A percentile compares a stretch with the other conserved stretches of the same genome.
phyloP scores from a whole-genome alignment of 2,797 vertebrate genomes.

The Darevskia nairensis region DNA sequence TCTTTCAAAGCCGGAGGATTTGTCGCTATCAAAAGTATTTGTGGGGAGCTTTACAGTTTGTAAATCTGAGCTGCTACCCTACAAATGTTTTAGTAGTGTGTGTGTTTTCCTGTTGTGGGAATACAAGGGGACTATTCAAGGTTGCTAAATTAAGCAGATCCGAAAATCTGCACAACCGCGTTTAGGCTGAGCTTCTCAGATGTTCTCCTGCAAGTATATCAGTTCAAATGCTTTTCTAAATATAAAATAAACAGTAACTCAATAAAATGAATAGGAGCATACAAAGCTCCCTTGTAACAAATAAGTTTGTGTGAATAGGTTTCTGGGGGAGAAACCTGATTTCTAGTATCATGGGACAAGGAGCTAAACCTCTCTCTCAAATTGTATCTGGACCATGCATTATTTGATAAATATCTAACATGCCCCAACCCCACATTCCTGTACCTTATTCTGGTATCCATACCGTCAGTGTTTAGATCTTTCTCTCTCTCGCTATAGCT shows the following conservation, averaged over 20 bases:
- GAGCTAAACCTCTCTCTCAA: background rate
- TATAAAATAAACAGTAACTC: background rate
- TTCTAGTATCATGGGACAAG: background rate
- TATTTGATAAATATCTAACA: background rate
- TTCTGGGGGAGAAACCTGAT: background rate
- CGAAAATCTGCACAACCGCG: background rate
- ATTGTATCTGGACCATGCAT: background rate
- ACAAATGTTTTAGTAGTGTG: background rate
- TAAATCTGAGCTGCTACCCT: constrained; percentile 7
- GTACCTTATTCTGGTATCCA: background rate
- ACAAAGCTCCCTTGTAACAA: too few species aligned
- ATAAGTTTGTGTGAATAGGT: background rate
- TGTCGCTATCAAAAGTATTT: constrained; percentile 21
- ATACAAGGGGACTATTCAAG: background rate
- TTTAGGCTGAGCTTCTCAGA: background rate
- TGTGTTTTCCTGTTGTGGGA: background rate
- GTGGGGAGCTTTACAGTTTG: constrained; percentile 26
- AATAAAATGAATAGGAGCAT: too few species aligned
- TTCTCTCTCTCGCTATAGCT: background rate
- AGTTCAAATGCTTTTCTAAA: background rate
- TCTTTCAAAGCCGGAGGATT: constrained; percentile 17
- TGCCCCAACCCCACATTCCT: background rate
- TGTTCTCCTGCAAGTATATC: background rate
- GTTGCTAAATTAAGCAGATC: background rate
- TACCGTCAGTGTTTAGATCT: background rate